Conservation (phyloP, 2,888 invertebrate species). For the Leucoma salicis region DNA sequence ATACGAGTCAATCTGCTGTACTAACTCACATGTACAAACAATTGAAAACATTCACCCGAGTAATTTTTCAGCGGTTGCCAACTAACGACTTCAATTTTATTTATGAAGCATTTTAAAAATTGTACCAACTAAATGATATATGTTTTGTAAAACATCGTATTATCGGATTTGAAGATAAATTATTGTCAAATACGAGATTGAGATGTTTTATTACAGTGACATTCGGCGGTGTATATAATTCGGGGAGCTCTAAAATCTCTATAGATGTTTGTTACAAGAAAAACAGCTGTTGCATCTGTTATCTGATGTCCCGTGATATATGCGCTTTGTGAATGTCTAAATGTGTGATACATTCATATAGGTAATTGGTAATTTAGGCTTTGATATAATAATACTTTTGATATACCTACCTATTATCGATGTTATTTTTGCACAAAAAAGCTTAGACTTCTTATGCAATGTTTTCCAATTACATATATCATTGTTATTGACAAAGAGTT, state of each 20-base stretch:
- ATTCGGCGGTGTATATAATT: background rate
- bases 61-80: constrained; percentile 48
- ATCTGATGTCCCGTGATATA: no score
- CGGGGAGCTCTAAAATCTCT: background rate
- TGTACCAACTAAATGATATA: constrained; percentile 28
- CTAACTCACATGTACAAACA: constrained; percentile 29
- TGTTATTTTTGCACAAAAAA: no score
- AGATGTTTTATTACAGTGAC: constrained; percentile 15
- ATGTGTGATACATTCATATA: no score
- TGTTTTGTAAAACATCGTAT: constrained; percentile 27
- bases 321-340: no score
- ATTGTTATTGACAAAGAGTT: no score
- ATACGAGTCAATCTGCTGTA: constrained; percentile 56
- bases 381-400: no score
- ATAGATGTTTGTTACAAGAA: background rate
- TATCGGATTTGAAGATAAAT: constrained; percentile 24
- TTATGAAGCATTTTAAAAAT: constrained; percentile 23
- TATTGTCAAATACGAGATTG: constrained; percentile 20
- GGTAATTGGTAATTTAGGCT: no score
- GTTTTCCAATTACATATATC: no score
- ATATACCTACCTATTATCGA: no score
- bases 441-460: no score
- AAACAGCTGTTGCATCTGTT: no score
- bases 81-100: constrained; percentile 31
- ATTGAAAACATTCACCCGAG: constrained; percentile 40